Base-by-base conservation (phyloP, 2,113 vertebrate species). In the Pseudorectes ferrugineus region DNA sequence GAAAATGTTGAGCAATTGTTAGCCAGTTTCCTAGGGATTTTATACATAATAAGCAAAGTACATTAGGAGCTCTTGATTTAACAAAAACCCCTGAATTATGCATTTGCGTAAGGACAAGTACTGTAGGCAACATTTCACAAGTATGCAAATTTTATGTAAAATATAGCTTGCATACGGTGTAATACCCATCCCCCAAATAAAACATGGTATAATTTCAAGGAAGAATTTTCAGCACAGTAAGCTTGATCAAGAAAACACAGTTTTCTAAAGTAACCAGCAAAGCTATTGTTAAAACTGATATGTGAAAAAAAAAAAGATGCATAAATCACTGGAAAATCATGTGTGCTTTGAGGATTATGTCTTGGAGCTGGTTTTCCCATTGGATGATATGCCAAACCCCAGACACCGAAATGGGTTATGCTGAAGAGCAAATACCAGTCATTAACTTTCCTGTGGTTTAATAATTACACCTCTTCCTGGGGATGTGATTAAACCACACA, bases 381-480 rank as follows among this genome's bases (percentile, higher is more conserved):
- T 80, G 92, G 96, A 86, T 84, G 66, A 85, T 73, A 93, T 68
- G 88, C 97, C 97, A 98, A 97, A 96, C 87, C 95, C 92, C 26
- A 95, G 94, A 97, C 97, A 97, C 96, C 84, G 54, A 97, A 97
- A 97, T 90, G 92, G 95, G 82, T 95, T 96, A 91, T 63, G 77
- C 36, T 94, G 91, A 81, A 83, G 79, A 97, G 93, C 93, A 96
- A 98, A 97, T 89, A 96, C 75, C 94, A 97, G 89, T 96, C 89
- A 96, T 97, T 97, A 98, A 97, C 93, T 97, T 98, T 96, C 95
- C 96, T 96, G 97, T 96, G 97, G 96, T 96, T 98, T 98, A 97
- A 98, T 97, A 98, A 97, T 97, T 97, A 96, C 82, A 93, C 91
- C 82, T 97, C 95, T 97, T 98, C 96, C 97, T 88, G 92, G 76